Evolutionary conservation across 2,888 invertebrate species (phyloP), one percentile per base, ranked within the genome.

Genomic region (Buathra laborator): DNA sequence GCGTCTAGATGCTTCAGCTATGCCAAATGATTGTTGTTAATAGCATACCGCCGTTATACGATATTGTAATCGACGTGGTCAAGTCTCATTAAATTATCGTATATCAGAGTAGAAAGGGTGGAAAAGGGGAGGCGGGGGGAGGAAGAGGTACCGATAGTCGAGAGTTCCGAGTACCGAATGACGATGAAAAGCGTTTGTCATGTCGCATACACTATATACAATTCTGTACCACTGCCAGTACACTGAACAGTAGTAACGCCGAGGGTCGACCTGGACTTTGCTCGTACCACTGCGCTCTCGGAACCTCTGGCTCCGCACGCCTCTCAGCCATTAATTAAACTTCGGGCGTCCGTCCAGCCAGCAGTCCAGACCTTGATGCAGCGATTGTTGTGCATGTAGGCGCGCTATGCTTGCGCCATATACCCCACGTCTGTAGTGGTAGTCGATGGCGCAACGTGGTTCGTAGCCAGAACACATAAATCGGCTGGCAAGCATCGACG

Each of bases 301-400:
- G 62, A 46, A 82, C 37, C 37, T 53, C 83, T 80, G 72, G 76
- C 82, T 75, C 59, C 59, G 75, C 82, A 67, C 76, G 67, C 70
- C 82, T 75, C 62, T 62, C 29, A 9, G 71, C 85, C 79, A 85
- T 85, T 85, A 85, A 85, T 85, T 83, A 83, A 85, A 80, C 72
- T 83, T 83, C 83, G 85, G 83, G 83, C 85, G 66, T 78, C 64
- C 80, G 85, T 76, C 85, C 85, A 85, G 76, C 80, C 37, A 43
- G 71, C 72, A 67, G 76, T 67, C n/a, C 74, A 24, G 68, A 66
- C 59, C 75, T 59, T 43, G 83, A 83, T 83, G 80, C 76, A 72
- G 68, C 81, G 67, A 72, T 85, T 85, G 83, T 85, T 53, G 75
- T 59, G 67, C 76, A 67, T 67, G 51, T 59, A 67, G 70, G 32